Base-by-base conservation (phyloP, 2,888 invertebrate genomes). In the Cabera pusaria region DNA sequence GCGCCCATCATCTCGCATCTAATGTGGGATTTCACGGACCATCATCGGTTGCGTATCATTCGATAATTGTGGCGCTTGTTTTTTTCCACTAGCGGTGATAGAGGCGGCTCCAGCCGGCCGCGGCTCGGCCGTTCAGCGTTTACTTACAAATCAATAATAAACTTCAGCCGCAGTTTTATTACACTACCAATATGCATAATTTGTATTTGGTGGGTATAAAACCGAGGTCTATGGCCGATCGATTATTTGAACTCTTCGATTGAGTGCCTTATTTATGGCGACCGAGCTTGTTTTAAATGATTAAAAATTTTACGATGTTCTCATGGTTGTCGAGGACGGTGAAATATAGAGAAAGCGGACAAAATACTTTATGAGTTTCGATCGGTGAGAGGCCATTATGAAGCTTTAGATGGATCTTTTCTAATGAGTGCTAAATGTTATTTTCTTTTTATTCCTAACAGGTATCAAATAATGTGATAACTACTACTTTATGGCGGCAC, bases 41-140 rank as follows among this genome's bases (percentile, higher is more conserved):
- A 44, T 44, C 44, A 24, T 29, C 29, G 29, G 48, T 25, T 34
- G 44, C 50, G 53, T 53, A 38, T 46, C 48, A 53, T 50, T 46
- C 50, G 48, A 48, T 53, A 53, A 53, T 53, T 50, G 53, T 50
- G 53, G 53, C 53, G 53, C 53, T 53, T 42, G 49, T 49, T 45
- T 52, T 49, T 48, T 47, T 19, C 21, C 20, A 35, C 46, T 39
- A 42, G 40, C 47, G 17, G 31, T 45, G 36, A 43, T 43, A 43
- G 32, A 26, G 44, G 24, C 35, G 27, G 36, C 37, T 32, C 16
- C 29, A 8, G 24, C 10, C 45, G 21, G 29, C 5, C 6, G n/a
- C 20, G 6, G 19, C 16, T 1, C n/a, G 28, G 1, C n/a, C 36
- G 24, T 29, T 23, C 23, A 23, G 28, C 36, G 25, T 31, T 47